Evolutionary conservation across 2,888 invertebrate species (phyloP).

Genomic region (Drosophila barbarae): DNA sequence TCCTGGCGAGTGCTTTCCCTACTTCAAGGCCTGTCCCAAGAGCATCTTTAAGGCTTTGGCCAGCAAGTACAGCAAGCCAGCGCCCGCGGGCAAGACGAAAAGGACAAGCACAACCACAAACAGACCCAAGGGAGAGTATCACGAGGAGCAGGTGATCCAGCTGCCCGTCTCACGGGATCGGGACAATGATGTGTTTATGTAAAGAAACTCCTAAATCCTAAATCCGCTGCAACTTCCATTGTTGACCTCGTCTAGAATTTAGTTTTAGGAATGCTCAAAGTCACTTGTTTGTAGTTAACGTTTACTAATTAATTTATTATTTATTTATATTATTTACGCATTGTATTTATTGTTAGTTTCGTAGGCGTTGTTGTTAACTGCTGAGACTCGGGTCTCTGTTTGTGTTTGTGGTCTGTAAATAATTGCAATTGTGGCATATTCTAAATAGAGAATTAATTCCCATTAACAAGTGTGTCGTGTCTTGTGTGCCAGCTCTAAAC

Average conservation of each 20-base stretch:
- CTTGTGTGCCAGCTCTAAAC: neutral
- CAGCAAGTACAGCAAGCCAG: constrained; percentile 71
- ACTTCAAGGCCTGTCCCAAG: constrained; percentile 89
- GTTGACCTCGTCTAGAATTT: constrained; percentile 51
- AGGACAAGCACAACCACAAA: constrained; percentile 32
- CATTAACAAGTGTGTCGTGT: constrained; percentile 42
- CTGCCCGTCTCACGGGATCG: constrained; percentile 47
- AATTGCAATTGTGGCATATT: constrained; percentile 55
- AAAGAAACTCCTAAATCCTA: constrained; percentile 2
- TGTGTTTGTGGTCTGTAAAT: constrained; percentile 61
- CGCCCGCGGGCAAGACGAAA: constrained; percentile 22
- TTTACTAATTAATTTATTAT: constrained; percentile 45
- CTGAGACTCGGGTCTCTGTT: constrained; percentile 31
- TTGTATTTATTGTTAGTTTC: constrained; percentile 42
- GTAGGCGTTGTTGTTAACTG: constrained; percentile 66
- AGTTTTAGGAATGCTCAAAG: constrained; percentile 75
- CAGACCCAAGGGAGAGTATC: constrained; percentile 67
- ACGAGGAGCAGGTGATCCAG: constrained; percentile 74
- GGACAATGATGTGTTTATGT: constrained; percentile 60
- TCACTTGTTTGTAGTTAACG: constrained; percentile 73
- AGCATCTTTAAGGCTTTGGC: constrained; percentile 83
- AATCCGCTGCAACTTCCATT: constrained; percentile 20
- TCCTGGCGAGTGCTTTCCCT: constrained; percentile 91
- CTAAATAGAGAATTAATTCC: constrained; percentile 41
- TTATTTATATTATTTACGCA: constrained; percentile 39